phyloP scores from a whole-genome alignment of 2,113 vertebrate species.

The Polypterus senegalus region DNA sequence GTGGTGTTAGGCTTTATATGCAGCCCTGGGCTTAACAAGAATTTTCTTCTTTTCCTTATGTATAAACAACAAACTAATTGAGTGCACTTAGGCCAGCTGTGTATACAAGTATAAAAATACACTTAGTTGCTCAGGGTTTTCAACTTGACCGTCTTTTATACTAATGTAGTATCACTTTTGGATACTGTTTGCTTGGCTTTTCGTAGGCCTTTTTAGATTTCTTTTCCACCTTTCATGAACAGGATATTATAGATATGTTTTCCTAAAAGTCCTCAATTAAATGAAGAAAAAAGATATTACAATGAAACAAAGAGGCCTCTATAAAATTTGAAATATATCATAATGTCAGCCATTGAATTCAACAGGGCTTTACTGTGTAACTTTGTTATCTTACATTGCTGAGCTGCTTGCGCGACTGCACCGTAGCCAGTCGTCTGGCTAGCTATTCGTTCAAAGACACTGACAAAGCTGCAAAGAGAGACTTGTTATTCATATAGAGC shows the following conservation, averaged over 20 bases:
- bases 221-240: constrained; percentile 21
- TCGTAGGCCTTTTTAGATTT: constrained; percentile 10
- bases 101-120: constrained; percentile 36
- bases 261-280: constrained; percentile 27
- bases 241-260: constrained; percentile 44
- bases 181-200: neutral
- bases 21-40: constrained; percentile 36
- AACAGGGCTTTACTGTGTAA: constrained; percentile 50
- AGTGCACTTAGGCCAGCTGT: constrained; percentile 32
- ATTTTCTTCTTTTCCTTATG: constrained; percentile 26
- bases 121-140: constrained; percentile 24
- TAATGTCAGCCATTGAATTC: constrained; percentile 15
- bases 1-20: constrained; percentile 11
- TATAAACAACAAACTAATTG: constrained; percentile 49
- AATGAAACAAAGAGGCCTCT: constrained; percentile 46
- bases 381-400: constrained; percentile 42
- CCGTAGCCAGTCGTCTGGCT: constrained; percentile 23
- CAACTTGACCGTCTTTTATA: constrained; percentile 12
- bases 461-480: neutral
- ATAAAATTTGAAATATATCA: constrained; percentile 31
- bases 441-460: constrained; percentile 11
- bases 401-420: constrained; percentile 40
- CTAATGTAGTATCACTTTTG: neutral
- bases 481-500: too few species aligned
- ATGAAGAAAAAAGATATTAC: constrained; percentile 30